Percentiles rank a stretch among this genome's conserved stretches.
phyloP scores from a whole-genome alignment of 1,140 invertebrate genomes.

The Chelonus insularis region DNA sequence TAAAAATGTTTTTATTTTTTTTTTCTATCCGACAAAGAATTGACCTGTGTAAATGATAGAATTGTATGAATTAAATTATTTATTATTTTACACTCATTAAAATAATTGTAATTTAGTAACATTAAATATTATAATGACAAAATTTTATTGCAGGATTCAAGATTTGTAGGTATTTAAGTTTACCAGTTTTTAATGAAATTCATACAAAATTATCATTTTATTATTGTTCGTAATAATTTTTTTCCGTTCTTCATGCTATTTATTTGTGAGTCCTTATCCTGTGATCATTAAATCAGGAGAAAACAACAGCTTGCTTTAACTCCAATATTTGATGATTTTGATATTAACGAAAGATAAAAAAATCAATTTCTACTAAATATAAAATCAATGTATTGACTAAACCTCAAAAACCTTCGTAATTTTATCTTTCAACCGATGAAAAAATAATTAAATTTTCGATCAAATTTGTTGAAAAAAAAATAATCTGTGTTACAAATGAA shows the following conservation, averaged over 20 bases:
- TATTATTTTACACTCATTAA: too few species aligned
- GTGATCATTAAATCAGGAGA: background rate
- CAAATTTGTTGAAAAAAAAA: background rate
- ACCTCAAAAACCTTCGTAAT: background rate
- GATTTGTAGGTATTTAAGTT: too few species aligned
- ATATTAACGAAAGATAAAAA: background rate
- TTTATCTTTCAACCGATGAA: background rate
- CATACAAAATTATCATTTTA: slow-evolving; percentile 4
- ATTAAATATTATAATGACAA: too few species aligned
- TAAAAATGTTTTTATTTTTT: slow-evolving; percentile 27
- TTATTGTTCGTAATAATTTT: background rate
- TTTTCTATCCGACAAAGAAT: slow-evolving; percentile 25
- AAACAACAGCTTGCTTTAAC: background rate
- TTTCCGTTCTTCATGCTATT: background rate
- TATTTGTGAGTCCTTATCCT: background rate
- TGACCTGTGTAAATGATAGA: too few species aligned
- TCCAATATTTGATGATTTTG: background rate
- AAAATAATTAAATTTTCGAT: slow-evolving; percentile 9
- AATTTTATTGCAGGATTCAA: too few species aligned
- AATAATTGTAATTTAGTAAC: too few species aligned
- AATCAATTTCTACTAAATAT: background rate
- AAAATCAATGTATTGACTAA: background rate
- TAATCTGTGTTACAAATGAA: slow-evolving; percentile 34
- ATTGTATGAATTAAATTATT: too few species aligned
- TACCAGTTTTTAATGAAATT: background rate